Evolutionary conservation across 2,888 invertebrate genomes (phyloP), one percentile per base, ranked within the genome.

Genomic region (Thyatira batis): DNA sequence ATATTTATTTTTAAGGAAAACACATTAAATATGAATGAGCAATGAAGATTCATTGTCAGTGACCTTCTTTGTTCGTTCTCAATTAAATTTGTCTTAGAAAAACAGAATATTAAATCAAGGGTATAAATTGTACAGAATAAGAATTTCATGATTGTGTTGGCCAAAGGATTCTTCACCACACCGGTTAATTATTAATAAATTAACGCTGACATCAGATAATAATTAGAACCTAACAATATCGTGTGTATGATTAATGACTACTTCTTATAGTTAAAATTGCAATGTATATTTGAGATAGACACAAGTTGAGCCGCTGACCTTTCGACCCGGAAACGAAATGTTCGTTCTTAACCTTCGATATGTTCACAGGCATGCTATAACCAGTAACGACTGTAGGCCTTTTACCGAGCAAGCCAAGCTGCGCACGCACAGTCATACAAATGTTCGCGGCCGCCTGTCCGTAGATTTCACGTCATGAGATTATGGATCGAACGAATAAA

Each of bases 241-340:
- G 39, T 6, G 3, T 23, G 23, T 23, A 9, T 9, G 20, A 45
- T 9, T 45, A 10, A 3, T 45, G 8, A 17, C 17, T 5, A 6
- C 1, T 17, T 5, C 17, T 3, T 43, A 43, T 2, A 17, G 17
- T 60, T 63, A 64, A 57, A 54, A 48, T 45, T 45, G 45, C 39
- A 50, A 13, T n/a, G 25, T 30, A 27, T 57, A 51, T 45, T 52
- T 53, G 45, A 45, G 23, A 56, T 54, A 58, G 53, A 57, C 52
- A 65, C 64, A 60, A 48, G 11, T 48, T 27, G 51, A 74, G 67
- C 63, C 71, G 76, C 69, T 78, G 77, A 83, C 83, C 79, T 80
- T 80, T 75, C 70, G 57, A 77, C 72, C 73, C 80, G 85, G 85
- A 85, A 85, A 63, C 61, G 57, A 61, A 64, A 61, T 54, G 49